Conservation (phyloP, 2,888 invertebrate genomes). For the Drosophila niveifrons region DNA sequence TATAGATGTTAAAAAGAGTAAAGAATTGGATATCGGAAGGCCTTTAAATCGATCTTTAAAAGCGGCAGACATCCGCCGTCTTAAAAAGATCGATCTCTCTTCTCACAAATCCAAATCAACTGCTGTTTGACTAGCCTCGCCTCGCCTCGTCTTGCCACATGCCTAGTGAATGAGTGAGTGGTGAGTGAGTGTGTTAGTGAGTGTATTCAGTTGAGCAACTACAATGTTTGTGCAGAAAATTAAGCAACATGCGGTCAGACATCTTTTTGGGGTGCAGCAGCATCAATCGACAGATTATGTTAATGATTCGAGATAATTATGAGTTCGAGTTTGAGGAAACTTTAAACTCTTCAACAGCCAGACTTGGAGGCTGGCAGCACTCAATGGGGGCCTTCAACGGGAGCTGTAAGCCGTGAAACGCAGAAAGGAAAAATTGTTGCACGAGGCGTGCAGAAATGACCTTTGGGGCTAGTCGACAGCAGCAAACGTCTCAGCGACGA, state of each 20-base stretch:
- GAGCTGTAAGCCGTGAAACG: conserved; percentile 62
- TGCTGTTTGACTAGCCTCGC: neutral
- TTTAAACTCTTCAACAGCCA: conserved; percentile 32
- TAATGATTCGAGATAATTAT: conserved; percentile 72
- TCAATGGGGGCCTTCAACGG: conserved; percentile 52
- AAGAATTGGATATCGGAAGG: neutral
- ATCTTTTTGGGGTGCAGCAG: conserved; percentile 44
- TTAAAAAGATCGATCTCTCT: neutral
- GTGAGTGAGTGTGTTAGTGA: conserved; percentile 5
- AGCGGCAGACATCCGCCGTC: neutral
- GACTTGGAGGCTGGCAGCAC: conserved; percentile 4
- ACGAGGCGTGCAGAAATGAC: conserved; percentile 63
- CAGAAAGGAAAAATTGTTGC: conserved; percentile 47
- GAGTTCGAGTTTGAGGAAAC: conserved; percentile 53
- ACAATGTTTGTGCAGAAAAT: conserved; percentile 36
- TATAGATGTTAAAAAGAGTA: neutral
- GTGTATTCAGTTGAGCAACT: conserved; percentile 19
- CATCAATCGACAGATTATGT: conserved; percentile 72
- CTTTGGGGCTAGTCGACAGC: conserved; percentile 61
- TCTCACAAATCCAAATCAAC: neutral
- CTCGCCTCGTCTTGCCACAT: neutral
- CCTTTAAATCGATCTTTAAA: neutral
- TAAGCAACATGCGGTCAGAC: conserved; percentile 32
- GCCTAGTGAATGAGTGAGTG: conserved; percentile 6
- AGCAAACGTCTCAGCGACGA: conserved; percentile 23